Conservation (phyloP, 2,113 vertebrate genomes). For the Rafetus swinhoei region DNA sequence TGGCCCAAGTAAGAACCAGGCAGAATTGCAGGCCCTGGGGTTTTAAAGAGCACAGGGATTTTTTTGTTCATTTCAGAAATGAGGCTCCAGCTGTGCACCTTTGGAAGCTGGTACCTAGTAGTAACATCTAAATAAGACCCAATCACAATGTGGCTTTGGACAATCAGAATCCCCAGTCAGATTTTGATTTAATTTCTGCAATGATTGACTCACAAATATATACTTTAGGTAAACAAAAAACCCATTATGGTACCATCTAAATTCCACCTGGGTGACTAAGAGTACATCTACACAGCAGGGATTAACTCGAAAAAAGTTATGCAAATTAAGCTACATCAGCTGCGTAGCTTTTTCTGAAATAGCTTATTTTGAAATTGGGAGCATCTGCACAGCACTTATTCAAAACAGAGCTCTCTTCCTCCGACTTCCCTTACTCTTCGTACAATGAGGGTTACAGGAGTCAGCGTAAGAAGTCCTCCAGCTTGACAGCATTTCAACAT, state of each 20-base stretch:
- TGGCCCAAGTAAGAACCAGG: background rate
- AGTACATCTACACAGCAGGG: too few relatives aligned
- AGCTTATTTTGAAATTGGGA: too few relatives aligned
- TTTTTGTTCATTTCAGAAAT: background rate
- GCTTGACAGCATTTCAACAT: too few relatives aligned
- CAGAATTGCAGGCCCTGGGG: background rate
- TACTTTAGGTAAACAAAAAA: background rate
- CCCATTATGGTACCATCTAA: fast-evolving
- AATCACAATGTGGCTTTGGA: background rate
- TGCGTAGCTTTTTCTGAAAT: too few relatives aligned
- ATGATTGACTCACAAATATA: fast-evolving
- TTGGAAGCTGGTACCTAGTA: fast-evolving
- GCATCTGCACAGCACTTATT: too few relatives aligned
- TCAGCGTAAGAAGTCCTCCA: too few relatives aligned
- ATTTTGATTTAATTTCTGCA: background rate
- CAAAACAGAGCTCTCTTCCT: too few relatives aligned
- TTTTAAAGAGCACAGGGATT: fast-evolving
- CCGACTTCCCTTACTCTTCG: too few relatives aligned
- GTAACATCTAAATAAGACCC: background rate
- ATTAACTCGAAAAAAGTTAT: too few relatives aligned
- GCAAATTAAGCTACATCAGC: too few relatives aligned
- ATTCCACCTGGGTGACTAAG: background rate
- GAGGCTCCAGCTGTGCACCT: background rate
- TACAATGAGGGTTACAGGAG: too few relatives aligned
- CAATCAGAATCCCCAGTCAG: background rate